These are phyloP conservation scores for Eupithecia subfuscata DNA, from an alignment of 2,888 invertebrate species.

Conservation along the genomic window DNA sequence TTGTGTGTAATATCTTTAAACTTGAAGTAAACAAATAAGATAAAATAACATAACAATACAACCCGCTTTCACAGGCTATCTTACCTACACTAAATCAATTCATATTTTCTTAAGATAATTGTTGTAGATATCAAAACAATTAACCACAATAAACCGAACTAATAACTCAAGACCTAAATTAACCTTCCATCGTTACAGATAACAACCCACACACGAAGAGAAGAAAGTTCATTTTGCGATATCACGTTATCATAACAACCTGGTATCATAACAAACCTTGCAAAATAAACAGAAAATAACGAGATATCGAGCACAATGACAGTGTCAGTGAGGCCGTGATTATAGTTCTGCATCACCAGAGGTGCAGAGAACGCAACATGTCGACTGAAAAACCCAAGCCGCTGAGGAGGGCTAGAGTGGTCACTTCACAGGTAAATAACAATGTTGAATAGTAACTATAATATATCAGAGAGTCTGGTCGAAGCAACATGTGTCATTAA, in stretches of 20 bases:
- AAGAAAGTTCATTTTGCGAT: conserved; percentile 16
- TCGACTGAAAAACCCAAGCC: conserved; percentile 39
- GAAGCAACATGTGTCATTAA: no score
- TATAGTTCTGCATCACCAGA: background rate
- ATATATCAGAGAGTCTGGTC: no score
- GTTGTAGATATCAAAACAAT: background rate
- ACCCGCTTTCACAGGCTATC: background rate
- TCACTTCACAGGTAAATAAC: conserved; percentile 57
- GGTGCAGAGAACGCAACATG: conserved; percentile 36
- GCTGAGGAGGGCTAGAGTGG: conserved; percentile 51
- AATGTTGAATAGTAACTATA: background rate
- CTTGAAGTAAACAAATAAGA: background rate
- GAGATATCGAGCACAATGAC: background rate
- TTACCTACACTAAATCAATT: background rate
- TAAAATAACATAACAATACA: background rate
- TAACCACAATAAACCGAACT: background rate
- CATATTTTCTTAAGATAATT: conserved; percentile 1
- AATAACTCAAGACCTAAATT: conserved; percentile 6
- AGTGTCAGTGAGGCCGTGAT: background rate
- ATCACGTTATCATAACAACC: background rate
- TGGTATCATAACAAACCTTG: conserved; percentile 22
- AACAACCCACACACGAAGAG: background rate
- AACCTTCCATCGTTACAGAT: conserved; percentile 23
- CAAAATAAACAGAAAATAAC: conserved; percentile 21
- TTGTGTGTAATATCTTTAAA: background rate